Base-by-base conservation (phyloP, 2,113 vertebrate species). In the Amphiprion ocellaris region DNA sequence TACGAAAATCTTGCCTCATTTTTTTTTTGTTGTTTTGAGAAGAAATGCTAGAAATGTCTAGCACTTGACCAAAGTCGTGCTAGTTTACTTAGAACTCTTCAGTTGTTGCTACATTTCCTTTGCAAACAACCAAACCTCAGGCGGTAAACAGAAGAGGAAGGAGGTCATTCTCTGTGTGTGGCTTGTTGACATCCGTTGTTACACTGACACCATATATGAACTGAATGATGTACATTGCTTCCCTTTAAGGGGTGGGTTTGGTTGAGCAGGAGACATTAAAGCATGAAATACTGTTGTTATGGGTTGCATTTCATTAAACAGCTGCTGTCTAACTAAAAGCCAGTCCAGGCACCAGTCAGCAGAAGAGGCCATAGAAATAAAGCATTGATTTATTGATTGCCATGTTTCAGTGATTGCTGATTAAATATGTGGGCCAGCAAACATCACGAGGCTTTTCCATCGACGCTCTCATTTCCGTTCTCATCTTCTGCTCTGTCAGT, bases 241-340 rank as follows among this genome's bases (percentile, higher is more conserved):
- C 7, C 59, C 47, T 77, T 28, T 24, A 37, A 26, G 23, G 30
- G 19, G 33, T 67, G 28, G n/a, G 47, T 14, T 11, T 10, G 19
- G 46, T 54, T 23, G 0, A 75, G 50, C 24, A 59, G 53, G 65
- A 50, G 47, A 65, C 68, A 62, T 47, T 77, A 37, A 19, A 73
- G 5, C 4, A 44, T 87, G 70, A 86, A 69, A 77, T 86, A 80
- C n/a, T 56, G 62, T 58, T 47, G 30, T 23, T 68, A 16, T 30
- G n/a, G 39, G 56, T 11, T 67, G 49, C 47, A 85, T 78, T 82
- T 75, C 54, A 88, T 87, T 78, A 73, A 77, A 68, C n/a, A 53
- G 14, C 26, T 63, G 24, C 59, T 62, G 30, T 68, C 47, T 53
- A 33, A 66, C 61, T 76, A 85, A 85, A 85, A 89, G 75, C 68